Conservation (phyloP, 2,888 invertebrate genomes). For the Conistra vaccinii region DNA sequence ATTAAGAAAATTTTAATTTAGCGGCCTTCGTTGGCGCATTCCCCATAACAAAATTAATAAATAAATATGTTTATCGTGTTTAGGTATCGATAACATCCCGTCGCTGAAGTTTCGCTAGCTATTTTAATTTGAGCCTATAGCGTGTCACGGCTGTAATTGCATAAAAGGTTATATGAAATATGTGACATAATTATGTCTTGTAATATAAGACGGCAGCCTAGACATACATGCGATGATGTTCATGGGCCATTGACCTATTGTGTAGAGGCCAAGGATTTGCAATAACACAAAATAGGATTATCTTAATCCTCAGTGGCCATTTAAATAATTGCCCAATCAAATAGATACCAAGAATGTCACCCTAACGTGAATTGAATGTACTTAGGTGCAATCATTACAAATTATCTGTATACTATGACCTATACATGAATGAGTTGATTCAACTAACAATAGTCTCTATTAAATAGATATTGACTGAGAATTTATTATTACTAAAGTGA, state of each 20-base stretch:
- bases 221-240: background rate
- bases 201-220: background rate
- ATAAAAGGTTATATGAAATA: background rate
- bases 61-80: too few relatives aligned
- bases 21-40: too few relatives aligned
- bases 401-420: conserved; percentile 60
- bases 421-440: conserved; percentile 59
- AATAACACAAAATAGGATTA: background rate
- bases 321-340: conserved; percentile 1
- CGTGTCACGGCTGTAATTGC: background rate
- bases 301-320: background rate
- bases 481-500: conserved; percentile 43
- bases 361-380: conserved; percentile 41
- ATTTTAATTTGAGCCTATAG: too few relatives aligned
- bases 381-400: conserved; percentile 56
- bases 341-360: conserved; percentile 53
- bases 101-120: too few relatives aligned
- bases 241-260: background rate
- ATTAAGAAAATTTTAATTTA: too few relatives aligned
- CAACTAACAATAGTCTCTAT: conserved; percentile 48
- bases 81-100: too few relatives aligned
- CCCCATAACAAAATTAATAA: too few relatives aligned
- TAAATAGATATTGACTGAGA: conserved; percentile 30
- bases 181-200: background rate
- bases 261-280: background rate